Conservation (phyloP, 2,797 vertebrate genomes). For the Acropternis orthonyx region DNA sequence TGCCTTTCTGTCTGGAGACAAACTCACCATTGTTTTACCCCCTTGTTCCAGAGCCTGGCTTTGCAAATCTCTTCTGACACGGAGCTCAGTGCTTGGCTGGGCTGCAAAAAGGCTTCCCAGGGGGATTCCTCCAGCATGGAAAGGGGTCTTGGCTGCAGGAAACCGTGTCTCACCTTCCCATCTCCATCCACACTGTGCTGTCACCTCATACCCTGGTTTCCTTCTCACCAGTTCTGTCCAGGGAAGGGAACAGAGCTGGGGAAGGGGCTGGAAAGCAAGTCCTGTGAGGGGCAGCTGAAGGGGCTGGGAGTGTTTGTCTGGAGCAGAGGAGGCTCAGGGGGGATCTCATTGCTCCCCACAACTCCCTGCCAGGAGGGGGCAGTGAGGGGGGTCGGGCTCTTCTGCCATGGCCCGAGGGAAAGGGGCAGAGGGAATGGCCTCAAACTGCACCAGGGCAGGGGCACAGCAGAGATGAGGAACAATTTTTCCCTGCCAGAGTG, state of each 20-base stretch:
- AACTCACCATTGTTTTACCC: not conserved
- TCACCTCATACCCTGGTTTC: not conserved
- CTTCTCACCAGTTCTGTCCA: not conserved
- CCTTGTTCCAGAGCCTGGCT: accelerated
- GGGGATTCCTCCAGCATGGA: not conserved
- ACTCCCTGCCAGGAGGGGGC: not conserved
- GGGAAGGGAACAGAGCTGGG: not conserved
- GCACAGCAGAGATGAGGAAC: not conserved
- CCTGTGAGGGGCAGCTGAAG: not conserved
- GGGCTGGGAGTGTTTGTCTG: not conserved
- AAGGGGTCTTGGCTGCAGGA: not conserved
- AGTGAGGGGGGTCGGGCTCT: not conserved
- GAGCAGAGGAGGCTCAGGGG: not conserved
- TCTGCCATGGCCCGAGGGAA: not conserved
- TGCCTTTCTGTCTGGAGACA: not conserved
- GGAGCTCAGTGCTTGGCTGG: not conserved
- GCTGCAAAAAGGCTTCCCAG: not conserved
- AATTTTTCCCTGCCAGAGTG: not conserved
- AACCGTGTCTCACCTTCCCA: not conserved
- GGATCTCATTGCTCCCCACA: not conserved
- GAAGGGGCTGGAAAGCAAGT: not conserved
- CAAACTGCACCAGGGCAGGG: not conserved
- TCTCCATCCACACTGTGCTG: not conserved
- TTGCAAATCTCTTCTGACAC: not conserved
- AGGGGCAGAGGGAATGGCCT: not conserved